A percentile compares a stretch with the other conserved stretches of the same genome.
phyloP scores from a whole-genome alignment of 2,113 vertebrate species.

The Accipiter virgatus region DNA sequence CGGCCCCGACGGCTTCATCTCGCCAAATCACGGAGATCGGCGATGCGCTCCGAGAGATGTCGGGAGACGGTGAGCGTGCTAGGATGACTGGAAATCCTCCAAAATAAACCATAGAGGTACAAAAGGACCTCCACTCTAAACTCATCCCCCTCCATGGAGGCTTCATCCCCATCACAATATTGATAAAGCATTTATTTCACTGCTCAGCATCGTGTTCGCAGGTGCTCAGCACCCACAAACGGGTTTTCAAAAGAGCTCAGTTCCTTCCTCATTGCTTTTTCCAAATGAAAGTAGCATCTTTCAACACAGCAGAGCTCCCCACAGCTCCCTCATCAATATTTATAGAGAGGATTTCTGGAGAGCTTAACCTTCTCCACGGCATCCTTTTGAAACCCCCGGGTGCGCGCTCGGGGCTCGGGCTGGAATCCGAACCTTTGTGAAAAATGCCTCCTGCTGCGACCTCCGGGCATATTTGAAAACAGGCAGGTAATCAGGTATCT shows the following conservation, averaged over 20 bases:
- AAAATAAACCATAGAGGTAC: background rate
- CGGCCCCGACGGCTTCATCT: background rate
- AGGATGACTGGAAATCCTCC: background rate
- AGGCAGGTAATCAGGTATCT: background rate
- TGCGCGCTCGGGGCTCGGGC: accelerated
- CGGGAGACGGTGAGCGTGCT: background rate
- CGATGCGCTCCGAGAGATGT: background rate
- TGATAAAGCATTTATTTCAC: background rate
- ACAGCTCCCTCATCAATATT: background rate
- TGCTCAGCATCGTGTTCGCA: background rate
- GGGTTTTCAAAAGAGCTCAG: background rate
- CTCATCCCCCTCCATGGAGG: background rate
- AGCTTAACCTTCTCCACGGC: background rate
- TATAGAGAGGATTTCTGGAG: background rate
- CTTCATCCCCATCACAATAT: background rate
- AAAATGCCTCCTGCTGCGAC: background rate
- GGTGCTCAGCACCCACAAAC: background rate
- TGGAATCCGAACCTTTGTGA: background rate
- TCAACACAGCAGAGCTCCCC: background rate
- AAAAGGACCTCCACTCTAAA: background rate
- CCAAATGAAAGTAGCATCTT: background rate
- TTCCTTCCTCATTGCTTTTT: background rate
- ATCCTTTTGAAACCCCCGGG: background rate
- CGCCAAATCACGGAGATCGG: background rate
- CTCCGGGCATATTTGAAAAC: background rate